Evolutionary conservation across 2,888 invertebrate species (phyloP).

Genomic region (Norana najaformis): DNA sequence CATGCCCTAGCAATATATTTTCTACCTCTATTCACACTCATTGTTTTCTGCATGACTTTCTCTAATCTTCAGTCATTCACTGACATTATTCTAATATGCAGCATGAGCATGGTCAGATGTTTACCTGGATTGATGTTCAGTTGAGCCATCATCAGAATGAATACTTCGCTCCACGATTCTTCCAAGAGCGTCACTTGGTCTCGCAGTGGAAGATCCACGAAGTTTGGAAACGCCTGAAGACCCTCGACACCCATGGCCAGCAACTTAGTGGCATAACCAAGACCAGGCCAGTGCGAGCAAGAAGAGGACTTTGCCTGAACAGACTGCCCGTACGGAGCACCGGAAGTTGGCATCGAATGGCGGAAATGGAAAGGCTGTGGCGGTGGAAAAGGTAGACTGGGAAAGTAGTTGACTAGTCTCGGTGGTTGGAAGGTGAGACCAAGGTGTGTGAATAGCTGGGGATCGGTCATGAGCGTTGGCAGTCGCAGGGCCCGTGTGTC

Average conservation of each 20-base stretch:
- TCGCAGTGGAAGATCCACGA: constrained; percentile 72
- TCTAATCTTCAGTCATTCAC: not conserved
- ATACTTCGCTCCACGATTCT: constrained; percentile 81
- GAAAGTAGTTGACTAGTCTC: not conserved
- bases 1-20: not conserved
- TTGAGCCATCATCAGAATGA: constrained; percentile 80
- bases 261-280: constrained; percentile 62
- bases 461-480: constrained; percentile 9
- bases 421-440: constrained; percentile 4
- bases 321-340: not conserved
- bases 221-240: constrained; percentile 77
- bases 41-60: not conserved
- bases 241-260: constrained; percentile 79
- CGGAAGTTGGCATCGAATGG: not conserved
- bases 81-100: not conserved
- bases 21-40: not conserved
- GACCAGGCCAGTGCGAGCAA: not conserved
- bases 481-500: not conserved
- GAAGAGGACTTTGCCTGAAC: not conserved
- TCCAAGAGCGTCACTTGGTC: constrained; percentile 77
- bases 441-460: not conserved
- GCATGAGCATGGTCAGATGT: not conserved
- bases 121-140: constrained; percentile 75
- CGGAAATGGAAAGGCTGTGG: constrained; percentile 6
- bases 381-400: not conserved